Evolutionary conservation across 2,797 vertebrate species (phyloP), one percentile per base, ranked within the genome.

Genomic region (Pseudochaenichthys georgianus): DNA sequence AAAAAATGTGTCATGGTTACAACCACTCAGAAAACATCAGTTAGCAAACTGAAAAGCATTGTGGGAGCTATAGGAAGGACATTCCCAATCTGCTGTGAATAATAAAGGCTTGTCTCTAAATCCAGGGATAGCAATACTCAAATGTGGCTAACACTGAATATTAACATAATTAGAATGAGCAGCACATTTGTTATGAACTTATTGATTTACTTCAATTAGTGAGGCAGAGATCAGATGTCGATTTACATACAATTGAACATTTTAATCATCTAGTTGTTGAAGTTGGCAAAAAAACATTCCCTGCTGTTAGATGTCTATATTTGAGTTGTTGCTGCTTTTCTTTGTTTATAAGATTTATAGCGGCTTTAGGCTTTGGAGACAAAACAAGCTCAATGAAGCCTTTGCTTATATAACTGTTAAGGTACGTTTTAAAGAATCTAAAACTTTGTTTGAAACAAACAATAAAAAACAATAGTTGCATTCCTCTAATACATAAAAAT

Each of bases 1-100:
- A 81, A 81, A 77, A 70, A 19, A 43, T 13, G 21, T 69, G 69
- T 80, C 54, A 84, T 77, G 70, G 67, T 69, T 58, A 64, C 46
- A 65, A 3, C 41, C 50, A n/a, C 43, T 63, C 41, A 7, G 28
- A 43, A 47, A 43, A 62, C 48, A 48, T 58, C 46, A 52, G 66
- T 28, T 38, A 38, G 53, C 11, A 2, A 42, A 41, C 57, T 64
- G 28, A 65, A 38, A 75, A 43, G 21, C 38, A 13, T 61, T 45
- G 51, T 60, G 55, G 57, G 75, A 55, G 64, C 60, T 70, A 48
- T 64, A 65, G 23, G 66, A 57, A 59, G 71, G 72, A 77, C 47
- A 73, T 47, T 67, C 73, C 58, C 52, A 10, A 34, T 19, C 51
- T 64, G 70, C 64, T 64, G 46, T 58, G 45, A n/a, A 43, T 15